Evolutionary conservation across 2,888 invertebrate genomes (phyloP), one percentile per base, ranked within the genome.

Genomic region (Mythimna ferrago): DNA sequence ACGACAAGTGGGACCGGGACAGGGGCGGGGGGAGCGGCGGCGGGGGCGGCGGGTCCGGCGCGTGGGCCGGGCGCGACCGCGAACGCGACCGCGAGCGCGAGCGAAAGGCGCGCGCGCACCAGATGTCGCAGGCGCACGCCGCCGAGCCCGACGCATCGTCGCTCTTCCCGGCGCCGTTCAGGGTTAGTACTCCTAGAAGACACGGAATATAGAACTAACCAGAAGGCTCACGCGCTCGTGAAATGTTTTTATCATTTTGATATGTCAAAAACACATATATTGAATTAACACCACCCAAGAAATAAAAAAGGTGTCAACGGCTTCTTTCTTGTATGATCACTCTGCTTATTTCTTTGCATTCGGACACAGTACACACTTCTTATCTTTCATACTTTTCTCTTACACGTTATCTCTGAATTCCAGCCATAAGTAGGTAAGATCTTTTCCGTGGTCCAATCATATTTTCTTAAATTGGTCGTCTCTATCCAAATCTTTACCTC

Each of bases 11-110:
- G 95, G 95, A 95, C 87, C 95, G 95, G 89, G 95, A 93, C 90
- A 90, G 94, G 91, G 94, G 92, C 85, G 92, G 93, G 86, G 93
- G 92, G 83, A 91, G 92, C 78, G 93, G 92, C 86, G 89, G 91
- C 86, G 90, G 90, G 81, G 91, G 92, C 87, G 89, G 88, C 80
- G 82, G 83, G 82, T 87, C 90, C 87, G 89, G 88, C 88, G 86
- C 93, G 88, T 90, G 93, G 92, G 87, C 90, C 73, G 90, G 90
- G 85, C 94, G 94, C 89, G 98, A 97, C 94, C 97, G 98, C 95
- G 97, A 97, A 95, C 97, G 97, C 93, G 97, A 97, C 94, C 97
- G 98, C 88, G 98, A 98, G 96, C 97, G 97, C 96, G 98, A 98
- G 95, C 97, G 98, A 90, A 97, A 97, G 95, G 97, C 97, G 95